These are phyloP conservation scores for Argyra leucocephala DNA, from an alignment of 2,888 invertebrate genomes.

Conservation along the genomic window DNA sequence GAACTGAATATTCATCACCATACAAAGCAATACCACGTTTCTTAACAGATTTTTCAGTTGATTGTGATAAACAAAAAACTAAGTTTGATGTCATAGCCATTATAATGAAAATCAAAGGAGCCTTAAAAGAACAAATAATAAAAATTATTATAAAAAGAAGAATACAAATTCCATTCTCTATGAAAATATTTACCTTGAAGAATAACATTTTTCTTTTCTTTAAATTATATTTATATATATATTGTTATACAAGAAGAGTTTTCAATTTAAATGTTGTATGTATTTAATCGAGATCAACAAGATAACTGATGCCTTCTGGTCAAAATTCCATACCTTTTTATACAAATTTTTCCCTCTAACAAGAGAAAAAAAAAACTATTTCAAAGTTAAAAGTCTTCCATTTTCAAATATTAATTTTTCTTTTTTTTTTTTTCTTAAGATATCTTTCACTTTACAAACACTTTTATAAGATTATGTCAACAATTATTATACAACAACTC, in stretches of 20 bases:
- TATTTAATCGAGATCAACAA: not conserved
- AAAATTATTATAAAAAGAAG: not conserved
- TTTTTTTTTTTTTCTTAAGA: not conserved
- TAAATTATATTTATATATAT: too few species aligned
- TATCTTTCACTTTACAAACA: too few species aligned
- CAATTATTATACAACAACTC: too few species aligned
- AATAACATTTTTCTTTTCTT: not conserved
- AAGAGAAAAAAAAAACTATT: too few species aligned
- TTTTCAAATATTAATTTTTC: not conserved
- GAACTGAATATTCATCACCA: conserved; percentile 21
- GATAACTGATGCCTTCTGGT: not conserved
- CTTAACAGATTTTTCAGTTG: conserved; percentile 25
- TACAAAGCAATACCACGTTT: conserved; percentile 32
- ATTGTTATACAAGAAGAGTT: not conserved
- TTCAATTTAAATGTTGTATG: not conserved
- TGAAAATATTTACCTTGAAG: not conserved
- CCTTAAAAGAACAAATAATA: not conserved
- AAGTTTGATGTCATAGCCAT: too few species aligned
- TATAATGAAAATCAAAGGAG: not conserved
- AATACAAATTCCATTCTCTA: not conserved
- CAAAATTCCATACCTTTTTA: not conserved
- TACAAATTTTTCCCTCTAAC: not conserved
- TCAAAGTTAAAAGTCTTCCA: not conserved
- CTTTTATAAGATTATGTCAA: too few species aligned
- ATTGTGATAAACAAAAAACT: not conserved